phyloP scores from a whole-genome alignment of 2,113 vertebrate genomes.

The Crotalus helleri region DNA sequence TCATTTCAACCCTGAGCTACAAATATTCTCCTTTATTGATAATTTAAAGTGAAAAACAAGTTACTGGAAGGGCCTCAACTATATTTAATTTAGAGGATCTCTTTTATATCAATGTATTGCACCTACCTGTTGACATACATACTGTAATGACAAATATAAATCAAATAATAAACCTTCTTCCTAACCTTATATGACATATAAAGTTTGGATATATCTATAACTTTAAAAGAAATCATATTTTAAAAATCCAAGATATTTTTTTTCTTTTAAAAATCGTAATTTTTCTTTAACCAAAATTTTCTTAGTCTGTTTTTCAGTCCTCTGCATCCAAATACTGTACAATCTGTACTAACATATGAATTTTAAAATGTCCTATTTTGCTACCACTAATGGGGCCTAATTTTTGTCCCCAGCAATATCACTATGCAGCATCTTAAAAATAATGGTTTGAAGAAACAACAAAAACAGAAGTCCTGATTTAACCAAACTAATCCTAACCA shows the following conservation, averaged over 20 bases:
- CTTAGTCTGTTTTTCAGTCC: accelerated
- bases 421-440: constrained; percentile 5
- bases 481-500: not conserved
- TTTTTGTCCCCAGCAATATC: not conserved
- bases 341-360: not conserved
- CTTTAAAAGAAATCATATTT: constrained; percentile 15
- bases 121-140: not conserved
- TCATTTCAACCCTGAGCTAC: no score
- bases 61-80: not conserved
- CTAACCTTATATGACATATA: not conserved
- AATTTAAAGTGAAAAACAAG: constrained; percentile 26
- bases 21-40: no score
- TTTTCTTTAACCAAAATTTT: constrained; percentile 1
- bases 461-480: not conserved
- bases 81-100: not conserved
- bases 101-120: not conserved
- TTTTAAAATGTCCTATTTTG: constrained; percentile 12
- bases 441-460: not conserved
- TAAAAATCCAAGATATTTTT: not conserved
- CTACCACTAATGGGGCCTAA: constrained; percentile 31
- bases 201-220: not conserved
- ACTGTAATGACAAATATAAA: not conserved
- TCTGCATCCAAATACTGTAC: not conserved
- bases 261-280: not conserved
- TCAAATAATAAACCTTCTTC: not conserved